These are phyloP conservation scores for Chymomyza amoena DNA, from an alignment of 2,888 invertebrate genomes.

Conservation along the genomic window DNA sequence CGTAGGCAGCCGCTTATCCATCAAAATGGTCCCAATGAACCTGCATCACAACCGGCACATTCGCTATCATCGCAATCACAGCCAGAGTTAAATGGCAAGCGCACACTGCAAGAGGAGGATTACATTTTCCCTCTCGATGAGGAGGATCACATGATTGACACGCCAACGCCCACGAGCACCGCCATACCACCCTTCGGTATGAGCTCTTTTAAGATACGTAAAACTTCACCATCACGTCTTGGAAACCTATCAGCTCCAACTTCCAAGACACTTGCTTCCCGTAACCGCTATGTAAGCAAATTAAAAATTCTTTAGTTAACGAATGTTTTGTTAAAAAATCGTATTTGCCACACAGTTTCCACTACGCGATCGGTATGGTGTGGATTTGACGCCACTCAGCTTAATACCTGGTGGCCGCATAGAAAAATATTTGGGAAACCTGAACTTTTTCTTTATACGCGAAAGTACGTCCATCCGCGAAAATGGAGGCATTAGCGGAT, in stretches of 20 bases:
- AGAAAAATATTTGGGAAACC: slow-evolving; percentile 91
- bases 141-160: slow-evolving; percentile 83
- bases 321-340: not conserved
- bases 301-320: not conserved
- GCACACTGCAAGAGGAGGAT: slow-evolving; percentile 83
- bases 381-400: slow-evolving; percentile 90
- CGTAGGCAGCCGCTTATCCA: slow-evolving; percentile 60
- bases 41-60: slow-evolving; percentile 7
- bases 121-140: slow-evolving; percentile 92
- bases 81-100: slow-evolving; percentile 59
- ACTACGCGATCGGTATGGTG: slow-evolving; percentile 80
- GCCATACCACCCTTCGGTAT: slow-evolving; percentile 73
- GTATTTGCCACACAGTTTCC: slow-evolving; percentile 63
- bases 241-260: slow-evolving; percentile 43
- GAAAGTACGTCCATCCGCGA: slow-evolving; percentile 96
- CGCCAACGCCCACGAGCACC: slow-evolving; percentile 63
- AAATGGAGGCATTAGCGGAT: slow-evolving; percentile 94
- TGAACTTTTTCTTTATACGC: slow-evolving; percentile 96
- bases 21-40: slow-evolving; percentile 55
- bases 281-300: slow-evolving; percentile 59
- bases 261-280: slow-evolving; percentile 37
- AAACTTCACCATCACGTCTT: slow-evolving; percentile 81
- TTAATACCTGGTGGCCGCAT: slow-evolving; percentile 88
- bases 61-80: slow-evolving; percentile 44
- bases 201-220: slow-evolving; percentile 79